Base-by-base conservation (phyloP, 2,113 vertebrate genomes). In the Poeciliopsis prolifica region DNA sequence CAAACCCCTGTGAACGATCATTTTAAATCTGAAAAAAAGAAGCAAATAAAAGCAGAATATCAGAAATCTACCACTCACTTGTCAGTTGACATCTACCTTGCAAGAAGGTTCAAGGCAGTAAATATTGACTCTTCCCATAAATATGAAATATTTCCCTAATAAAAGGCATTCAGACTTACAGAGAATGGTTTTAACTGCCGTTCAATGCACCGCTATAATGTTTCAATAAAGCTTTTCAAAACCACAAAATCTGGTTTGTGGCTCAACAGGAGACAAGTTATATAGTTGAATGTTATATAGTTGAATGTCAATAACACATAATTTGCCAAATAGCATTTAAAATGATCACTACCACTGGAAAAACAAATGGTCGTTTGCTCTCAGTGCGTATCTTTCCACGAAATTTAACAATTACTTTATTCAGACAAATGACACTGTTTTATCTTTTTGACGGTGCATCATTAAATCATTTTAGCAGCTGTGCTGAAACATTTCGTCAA, bases 401-500 rank as follows among this genome's bases (percentile, higher is more conserved):
- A 48, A 48, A 48, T 15, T 48, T 5, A 48, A 48, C 44, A 48
- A 48, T 15, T 44, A 17, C 2, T 7, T 54, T 54, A 54, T 54
- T 54, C 1, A 54, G 15, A 54, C 8, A 24, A 24, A 54, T 22
- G 5, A 54, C 22, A 24, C 1, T 24, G 19, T 54, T 54, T 37
- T 33, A 22, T 73, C 54, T 70, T 72, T 84, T n/a, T 78, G 24
- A 35, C n/a, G 14, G 61, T 5, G 65, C n/a, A 33, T 70, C 40
- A 71, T 67, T 54, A 40, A 37, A 22, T 58, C 0, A 10, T 3
- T 58, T 58, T 58, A 31, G 15, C 42, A 15, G 17, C 61, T 40
- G 69, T 4, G 44, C 61, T 85, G 30, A 82, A 79, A 72, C 61
- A 78, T 31, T 24, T 22, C 60, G 54, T 42, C 29, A 2, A 29